Percentiles rank a stretch among this genome's conserved stretches.
Conservation (phyloP, 2,797 vertebrate species). For the Dendrocincla tyrannina region DNA sequence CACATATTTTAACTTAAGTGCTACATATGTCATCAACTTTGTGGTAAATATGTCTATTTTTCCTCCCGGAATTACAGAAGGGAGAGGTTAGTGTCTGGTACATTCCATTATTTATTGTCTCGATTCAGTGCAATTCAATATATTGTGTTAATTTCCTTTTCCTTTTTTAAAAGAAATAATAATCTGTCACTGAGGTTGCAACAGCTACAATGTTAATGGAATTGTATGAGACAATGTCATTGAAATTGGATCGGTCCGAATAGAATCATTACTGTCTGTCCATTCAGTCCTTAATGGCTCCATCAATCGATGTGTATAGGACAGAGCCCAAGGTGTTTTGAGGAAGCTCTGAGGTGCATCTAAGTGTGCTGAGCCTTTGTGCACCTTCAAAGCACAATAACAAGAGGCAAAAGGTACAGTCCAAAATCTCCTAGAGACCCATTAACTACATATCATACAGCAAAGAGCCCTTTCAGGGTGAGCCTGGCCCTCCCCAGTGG, state of each 20-base stretch:
- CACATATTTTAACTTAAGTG: slow-evolving; percentile 68
- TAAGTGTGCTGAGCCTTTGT: not conserved
- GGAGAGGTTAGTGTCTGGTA: slow-evolving; percentile 49
- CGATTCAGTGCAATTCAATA: slow-evolving; percentile 70
- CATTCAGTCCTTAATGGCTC: slow-evolving; percentile 68
- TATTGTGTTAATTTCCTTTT: slow-evolving; percentile 74
- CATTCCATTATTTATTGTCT: slow-evolving; percentile 73
- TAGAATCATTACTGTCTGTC: slow-evolving; percentile 59
- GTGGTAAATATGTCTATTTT: slow-evolving; percentile 72
- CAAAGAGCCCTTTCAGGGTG: not conserved
- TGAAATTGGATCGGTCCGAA: slow-evolving; percentile 67
- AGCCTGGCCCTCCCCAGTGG: not conserved
- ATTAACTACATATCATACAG: not conserved
- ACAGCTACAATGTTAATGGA: slow-evolving; percentile 67
- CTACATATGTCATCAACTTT: slow-evolving; percentile 68
- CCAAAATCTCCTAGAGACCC: slow-evolving; percentile 16
- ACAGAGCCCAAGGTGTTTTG: slow-evolving; percentile 69
- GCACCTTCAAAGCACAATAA: not conserved
- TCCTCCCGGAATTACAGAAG: slow-evolving; percentile 61
- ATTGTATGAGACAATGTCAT: slow-evolving; percentile 67
- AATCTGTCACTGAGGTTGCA: slow-evolving; percentile 69
- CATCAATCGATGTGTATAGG: slow-evolving; percentile 61
- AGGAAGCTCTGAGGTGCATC: slow-evolving; percentile 44
- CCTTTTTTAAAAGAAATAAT: slow-evolving; percentile 71
- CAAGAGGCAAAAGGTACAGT: not conserved